Evolutionary conservation across 2,888 invertebrate species (phyloP).

Genomic region (Amaurobius ferox): DNA sequence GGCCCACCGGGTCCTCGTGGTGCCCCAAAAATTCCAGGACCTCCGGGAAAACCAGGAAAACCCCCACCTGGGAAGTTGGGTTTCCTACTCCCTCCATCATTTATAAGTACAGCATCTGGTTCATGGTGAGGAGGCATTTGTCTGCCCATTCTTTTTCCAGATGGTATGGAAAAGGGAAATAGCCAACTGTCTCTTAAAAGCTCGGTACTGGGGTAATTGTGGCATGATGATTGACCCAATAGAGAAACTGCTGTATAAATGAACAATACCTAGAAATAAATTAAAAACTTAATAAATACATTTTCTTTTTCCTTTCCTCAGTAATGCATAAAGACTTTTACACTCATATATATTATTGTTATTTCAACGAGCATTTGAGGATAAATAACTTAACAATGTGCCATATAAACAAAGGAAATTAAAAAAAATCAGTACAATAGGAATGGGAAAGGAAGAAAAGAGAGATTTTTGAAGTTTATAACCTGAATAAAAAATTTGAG

Average conservation of each 20-base stretch:
- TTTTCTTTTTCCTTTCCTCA: no score
- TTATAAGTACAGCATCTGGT: slow-evolving; percentile 53
- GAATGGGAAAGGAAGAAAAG: no score
- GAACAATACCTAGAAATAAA: background rate
- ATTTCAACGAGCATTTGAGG: no score
- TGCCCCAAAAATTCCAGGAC: slow-evolving; percentile 4
- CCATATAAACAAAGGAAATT: no score
- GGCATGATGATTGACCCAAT: background rate
- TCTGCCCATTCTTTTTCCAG: slow-evolving; percentile 25
- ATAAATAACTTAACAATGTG: no score
- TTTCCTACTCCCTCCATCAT: background rate
- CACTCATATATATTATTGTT: no score
- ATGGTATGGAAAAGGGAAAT: background rate
- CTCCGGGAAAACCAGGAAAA: background rate
- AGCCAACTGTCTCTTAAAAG: background rate
- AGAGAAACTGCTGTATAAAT: background rate
- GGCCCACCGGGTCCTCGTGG: slow-evolving; percentile 21
- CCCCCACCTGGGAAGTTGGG: background rate
- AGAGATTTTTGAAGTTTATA: no score
- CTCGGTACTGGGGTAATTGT: background rate
- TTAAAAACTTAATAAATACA: no score
- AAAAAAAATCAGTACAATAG: no score
- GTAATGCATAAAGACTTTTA: no score
- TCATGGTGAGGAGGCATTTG: slow-evolving; percentile 62
- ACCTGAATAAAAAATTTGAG: no score